Evolutionary conservation across 2,113 vertebrate genomes (phyloP).

Genomic region (Lepus americanus): DNA sequence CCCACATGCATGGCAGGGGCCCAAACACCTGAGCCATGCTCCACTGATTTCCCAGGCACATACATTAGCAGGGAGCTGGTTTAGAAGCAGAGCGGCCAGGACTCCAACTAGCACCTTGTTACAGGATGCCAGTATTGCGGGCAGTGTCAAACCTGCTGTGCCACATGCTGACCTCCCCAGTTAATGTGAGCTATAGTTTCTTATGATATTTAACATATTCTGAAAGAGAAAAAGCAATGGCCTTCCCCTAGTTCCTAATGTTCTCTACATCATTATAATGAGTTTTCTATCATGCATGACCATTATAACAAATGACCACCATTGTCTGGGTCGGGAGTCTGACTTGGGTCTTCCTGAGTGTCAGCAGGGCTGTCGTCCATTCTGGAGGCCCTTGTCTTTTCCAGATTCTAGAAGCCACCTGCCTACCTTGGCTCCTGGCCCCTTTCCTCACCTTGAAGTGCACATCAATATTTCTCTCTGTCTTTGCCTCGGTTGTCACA

Average conservation of each 20-base stretch:
- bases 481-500: neutral
- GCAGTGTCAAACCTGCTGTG: no score
- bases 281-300: neutral
- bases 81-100: no score
- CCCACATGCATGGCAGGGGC: no score
- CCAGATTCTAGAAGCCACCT: neutral
- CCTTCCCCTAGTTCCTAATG: neutral
- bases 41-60: no score
- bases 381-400: neutral
- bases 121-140: no score
- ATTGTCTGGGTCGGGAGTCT: neutral
- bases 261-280: neutral
- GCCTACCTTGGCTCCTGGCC: neutral
- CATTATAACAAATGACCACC: neutral
- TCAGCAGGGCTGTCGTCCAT: neutral
- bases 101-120: no score
- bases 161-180: no score
- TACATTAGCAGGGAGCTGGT: no score
- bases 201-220: neutral
- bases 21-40: no score
- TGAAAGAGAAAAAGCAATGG: neutral
- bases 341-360: neutral
- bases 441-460: neutral
- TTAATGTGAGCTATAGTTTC: neutral
- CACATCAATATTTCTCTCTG: neutral